Base-by-base conservation (phyloP, 2,797 vertebrate genomes). In the Sebastes iracundus region DNA sequence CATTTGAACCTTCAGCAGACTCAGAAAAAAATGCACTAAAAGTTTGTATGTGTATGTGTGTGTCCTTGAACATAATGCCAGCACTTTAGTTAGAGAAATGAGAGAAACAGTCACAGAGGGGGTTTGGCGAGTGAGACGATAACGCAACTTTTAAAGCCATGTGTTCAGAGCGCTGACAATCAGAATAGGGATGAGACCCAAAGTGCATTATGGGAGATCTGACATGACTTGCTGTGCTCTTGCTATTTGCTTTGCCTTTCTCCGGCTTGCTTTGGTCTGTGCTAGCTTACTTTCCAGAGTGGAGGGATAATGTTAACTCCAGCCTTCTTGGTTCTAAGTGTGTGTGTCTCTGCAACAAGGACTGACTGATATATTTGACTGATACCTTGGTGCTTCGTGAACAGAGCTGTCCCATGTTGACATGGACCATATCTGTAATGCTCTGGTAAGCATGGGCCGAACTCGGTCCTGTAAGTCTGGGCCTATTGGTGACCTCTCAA, bases 91-190 rank as follows among this genome's bases (percentile, higher is more conserved):
- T 88, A 81, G 78, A 81, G 77, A 88, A 85, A 78, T 30, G 56
- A 86, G 32, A 62, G 53, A 69, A 61, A 73, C 38, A 81, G 71
- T 75, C 80, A 66, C 79, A 16, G 52, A 89, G 84, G 79, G 86
- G 35, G 20, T 91, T 75, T 33, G 75, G 77, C 42, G 64, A 78
- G 69, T 13, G 61, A 85, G 80, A 74, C 68, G 75, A 52, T 90
- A 86, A 87, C 67, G 78, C 77, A 91, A 89, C 85, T 92, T 93
- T 93, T 87, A 92, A 95, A 96, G 94, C 94, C 95, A 96, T 93
- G 94, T 94, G 95, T 93, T 95, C 92, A 92, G 94, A 96, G 95
- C 94, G 90, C 94, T 92, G 96, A 96, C 95, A 96, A 96, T 96
- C 95, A 96, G 93, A 95, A 86, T 77, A 85, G 84, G 90, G 87